A percentile compares a stretch with the other conserved stretches of the same genome.
These are phyloP conservation scores for Darevskia nairensis DNA, from an alignment of 2,797 vertebrate genomes.

Conservation along the genomic window DNA sequence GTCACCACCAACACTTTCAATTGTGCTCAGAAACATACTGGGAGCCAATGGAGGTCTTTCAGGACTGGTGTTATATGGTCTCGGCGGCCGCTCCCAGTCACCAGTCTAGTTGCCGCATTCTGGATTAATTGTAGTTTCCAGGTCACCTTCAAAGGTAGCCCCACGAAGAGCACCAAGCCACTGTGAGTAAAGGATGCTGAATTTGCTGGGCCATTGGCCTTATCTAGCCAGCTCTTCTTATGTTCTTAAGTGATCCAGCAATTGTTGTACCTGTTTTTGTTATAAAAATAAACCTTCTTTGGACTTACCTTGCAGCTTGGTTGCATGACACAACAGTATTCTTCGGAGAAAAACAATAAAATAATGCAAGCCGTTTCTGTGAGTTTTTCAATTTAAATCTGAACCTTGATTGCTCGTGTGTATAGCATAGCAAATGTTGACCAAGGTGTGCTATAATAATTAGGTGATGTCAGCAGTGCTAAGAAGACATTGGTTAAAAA, in stretches of 20 bases:
- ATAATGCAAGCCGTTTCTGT: background rate
- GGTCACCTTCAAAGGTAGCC: too few species aligned
- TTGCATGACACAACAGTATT: background rate
- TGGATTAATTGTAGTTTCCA: too few species aligned
- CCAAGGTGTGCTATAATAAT: background rate
- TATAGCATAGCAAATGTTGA: background rate
- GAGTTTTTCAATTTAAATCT: background rate
- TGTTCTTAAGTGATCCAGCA: background rate
- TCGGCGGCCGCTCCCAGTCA: too few species aligned
- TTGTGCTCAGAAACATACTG: too few species aligned
- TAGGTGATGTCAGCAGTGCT: background rate
- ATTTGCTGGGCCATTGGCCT: too few species aligned
- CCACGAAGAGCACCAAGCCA: too few species aligned
- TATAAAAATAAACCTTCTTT: background rate
- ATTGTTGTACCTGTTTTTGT: background rate
- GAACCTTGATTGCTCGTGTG: background rate
- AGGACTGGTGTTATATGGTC: too few species aligned
- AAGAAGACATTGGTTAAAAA: background rate
- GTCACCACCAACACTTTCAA: too few species aligned
- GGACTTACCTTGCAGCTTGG: background rate
- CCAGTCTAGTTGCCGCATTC: too few species aligned
- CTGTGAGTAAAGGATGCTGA: too few species aligned
- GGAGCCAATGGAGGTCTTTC: too few species aligned
- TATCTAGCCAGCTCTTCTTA: too few species aligned
- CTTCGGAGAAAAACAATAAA: background rate